A percentile compares a stretch with the other conserved stretches of the same genome.
These are phyloP conservation scores for Rhopalosiphum nymphaeae DNA, from an alignment of 2,888 invertebrate genomes.

Conservation along the genomic window DNA sequence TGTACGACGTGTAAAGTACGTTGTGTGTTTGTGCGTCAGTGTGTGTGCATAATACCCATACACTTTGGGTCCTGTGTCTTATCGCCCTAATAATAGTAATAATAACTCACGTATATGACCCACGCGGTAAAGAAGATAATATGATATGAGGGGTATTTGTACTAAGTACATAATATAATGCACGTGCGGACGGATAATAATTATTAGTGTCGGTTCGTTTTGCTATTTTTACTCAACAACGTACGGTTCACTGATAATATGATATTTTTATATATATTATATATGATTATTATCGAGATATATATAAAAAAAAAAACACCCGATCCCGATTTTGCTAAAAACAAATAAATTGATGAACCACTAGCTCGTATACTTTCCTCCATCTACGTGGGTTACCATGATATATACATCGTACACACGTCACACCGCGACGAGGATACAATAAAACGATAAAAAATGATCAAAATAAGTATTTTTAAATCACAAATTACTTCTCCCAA, in stretches of 20 bases:
- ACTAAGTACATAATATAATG: background rate
- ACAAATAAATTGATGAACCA: background rate
- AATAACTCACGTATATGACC: background rate
- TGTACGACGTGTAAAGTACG: background rate
- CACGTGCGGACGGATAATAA: background rate
- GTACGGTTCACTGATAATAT: background rate
- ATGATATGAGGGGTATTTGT: background rate
- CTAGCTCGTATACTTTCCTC: background rate
- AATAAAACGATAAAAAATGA: background rate
- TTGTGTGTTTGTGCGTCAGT: background rate
- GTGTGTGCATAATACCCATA: background rate
- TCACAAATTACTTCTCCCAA: background rate
- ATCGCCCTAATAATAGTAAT: background rate
- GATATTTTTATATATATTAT: background rate
- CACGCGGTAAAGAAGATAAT: background rate
- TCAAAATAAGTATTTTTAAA: background rate
- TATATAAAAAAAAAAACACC: background rate
- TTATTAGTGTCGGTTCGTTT: background rate
- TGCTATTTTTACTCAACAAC: background rate
- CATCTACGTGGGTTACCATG: background rate
- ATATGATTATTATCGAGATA: background rate
- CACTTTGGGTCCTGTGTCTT: slow-evolving; percentile 20
- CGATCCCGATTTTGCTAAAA: background rate
- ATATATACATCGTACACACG: background rate
- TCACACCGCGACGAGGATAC: background rate